A percentile compares a stretch with the other conserved stretches of the same genome.
phyloP scores from a whole-genome alignment of 2,797 vertebrate genomes.

The Paedocypris micromegethes region DNA sequence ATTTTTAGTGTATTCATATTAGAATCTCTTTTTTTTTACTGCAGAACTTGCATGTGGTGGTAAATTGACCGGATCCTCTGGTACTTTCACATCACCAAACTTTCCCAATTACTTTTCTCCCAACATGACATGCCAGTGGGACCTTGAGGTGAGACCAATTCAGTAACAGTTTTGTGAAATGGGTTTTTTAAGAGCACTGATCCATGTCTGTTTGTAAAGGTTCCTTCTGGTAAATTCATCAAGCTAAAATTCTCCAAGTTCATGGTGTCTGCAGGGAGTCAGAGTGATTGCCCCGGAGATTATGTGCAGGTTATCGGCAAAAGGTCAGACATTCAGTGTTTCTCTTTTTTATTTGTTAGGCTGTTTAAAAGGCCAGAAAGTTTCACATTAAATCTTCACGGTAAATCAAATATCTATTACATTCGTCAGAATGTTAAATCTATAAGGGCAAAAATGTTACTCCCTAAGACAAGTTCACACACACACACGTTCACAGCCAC shows the following conservation, averaged over 20 bases:
- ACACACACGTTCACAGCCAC: too few relatives aligned
- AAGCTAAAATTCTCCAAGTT: slow-evolving; percentile 82
- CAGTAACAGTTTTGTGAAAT: neutral
- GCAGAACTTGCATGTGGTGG: slow-evolving; percentile 67
- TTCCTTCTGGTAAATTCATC: slow-evolving; percentile 65
- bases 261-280: slow-evolving; percentile 65
- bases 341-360: neutral
- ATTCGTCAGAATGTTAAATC: too few relatives aligned
- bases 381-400: too few relatives aligned
- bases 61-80: slow-evolving; percentile 54
- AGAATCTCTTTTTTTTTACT: neutral
- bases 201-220: slow-evolving; percentile 60
- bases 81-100: slow-evolving; percentile 79
- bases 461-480: too few relatives aligned
- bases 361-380: neutral
- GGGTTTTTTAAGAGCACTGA: neutral
- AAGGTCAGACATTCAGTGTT: slow-evolving; percentile 31
- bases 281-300: slow-evolving; percentile 73
- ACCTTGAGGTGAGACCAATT: slow-evolving; percentile 73
- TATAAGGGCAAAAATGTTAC: too few relatives aligned
- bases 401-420: too few relatives aligned
- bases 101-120: slow-evolving; percentile 86
- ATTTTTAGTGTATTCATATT: neutral
- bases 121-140: slow-evolving; percentile 71
- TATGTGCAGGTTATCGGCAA: slow-evolving; percentile 72